These are phyloP conservation scores for Sebastes fasciatus DNA, from an alignment of 2,113 vertebrate species.

Conservation along the genomic window DNA sequence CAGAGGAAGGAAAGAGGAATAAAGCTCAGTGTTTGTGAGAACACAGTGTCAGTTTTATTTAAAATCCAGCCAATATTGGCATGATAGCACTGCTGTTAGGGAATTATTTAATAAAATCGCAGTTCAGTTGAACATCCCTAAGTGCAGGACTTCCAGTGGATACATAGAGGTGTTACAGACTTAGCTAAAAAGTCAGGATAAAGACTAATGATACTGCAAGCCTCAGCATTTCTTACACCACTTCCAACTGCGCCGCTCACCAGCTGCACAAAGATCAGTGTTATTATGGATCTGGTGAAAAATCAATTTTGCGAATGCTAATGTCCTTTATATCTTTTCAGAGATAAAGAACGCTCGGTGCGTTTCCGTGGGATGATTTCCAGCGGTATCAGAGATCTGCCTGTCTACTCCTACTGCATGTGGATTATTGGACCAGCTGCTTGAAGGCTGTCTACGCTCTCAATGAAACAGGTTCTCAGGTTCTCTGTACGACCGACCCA, in stretches of 20 bases:
- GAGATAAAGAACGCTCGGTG: constrained; percentile 62
- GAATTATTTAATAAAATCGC: constrained; percentile 40
- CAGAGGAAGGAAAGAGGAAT: constrained; percentile 69
- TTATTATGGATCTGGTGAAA: constrained; percentile 81
- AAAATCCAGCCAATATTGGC: constrained; percentile 50
- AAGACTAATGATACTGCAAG: constrained; percentile 69
- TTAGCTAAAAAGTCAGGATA: constrained; percentile 59
- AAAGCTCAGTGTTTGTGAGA: constrained; percentile 57
- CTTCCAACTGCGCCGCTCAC: constrained; percentile 59
- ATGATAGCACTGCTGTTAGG: constrained; percentile 4
- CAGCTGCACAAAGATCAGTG: constrained; percentile 78
- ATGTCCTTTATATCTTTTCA: constrained; percentile 81
- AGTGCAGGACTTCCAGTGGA: constrained; percentile 16
- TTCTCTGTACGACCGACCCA: constrained; percentile 16
- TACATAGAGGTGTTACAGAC: constrained; percentile 54
- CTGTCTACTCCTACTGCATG: constrained; percentile 26
- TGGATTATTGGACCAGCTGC: constrained; percentile 62
- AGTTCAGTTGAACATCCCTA: constrained; percentile 27
- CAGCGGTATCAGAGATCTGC: constrained; percentile 53
- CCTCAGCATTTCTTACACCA: constrained; percentile 72
- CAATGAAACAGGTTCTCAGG: constrained; percentile 34
- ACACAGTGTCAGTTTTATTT: constrained; percentile 40
- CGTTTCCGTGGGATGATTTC: constrained; percentile 65
- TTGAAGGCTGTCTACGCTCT: constrained; percentile 48
- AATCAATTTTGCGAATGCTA: constrained; percentile 77